Base-by-base conservation (phyloP, 2,888 invertebrate species). In the Cephus pulcher region DNA sequence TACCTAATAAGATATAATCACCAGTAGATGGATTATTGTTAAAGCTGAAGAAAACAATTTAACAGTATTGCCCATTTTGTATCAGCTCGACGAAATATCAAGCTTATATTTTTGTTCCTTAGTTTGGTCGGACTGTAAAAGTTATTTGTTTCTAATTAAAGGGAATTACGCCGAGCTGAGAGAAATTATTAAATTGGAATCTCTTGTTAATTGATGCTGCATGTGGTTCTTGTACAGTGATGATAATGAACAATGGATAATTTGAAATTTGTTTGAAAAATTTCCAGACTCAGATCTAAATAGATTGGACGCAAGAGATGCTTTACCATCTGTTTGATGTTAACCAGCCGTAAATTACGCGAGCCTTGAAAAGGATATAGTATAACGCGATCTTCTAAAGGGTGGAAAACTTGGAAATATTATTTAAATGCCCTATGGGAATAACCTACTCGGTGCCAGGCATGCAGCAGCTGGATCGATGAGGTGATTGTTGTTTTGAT, bases 391-490 rank as follows among this genome's bases (percentile, higher is more conserved):
- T 71, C 3, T 71, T 34, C 32, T 30, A 9, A 15, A 32, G 71
- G 23, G 9, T 56, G 56, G 56, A 56, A 56, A 56, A 56, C 56
- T 56, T 56, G 56, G 23, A 56, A 56, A 23, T 81, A 82, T 84
- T 81, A 81, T 73, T 77, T 82, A 75, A 23, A 76, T 76, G 75
- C 69, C 34, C 73, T 69, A 75, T 73, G 71, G 69, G 34, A 73
- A 78, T 74, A 81, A 88, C 87, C 87, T 89, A 90, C 86, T 90
- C 89, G 76, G 88, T 81, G 79, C 84, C 85, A 69, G 91, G 88
- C 90, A 91, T 90, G 83, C 91, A 91, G 82, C 91, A 91, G 82
- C 89, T 91, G 34, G 90, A 88, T 80, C 91, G 90, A 78, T 91
- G 89, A 30, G 89, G 84, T 34, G 88, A 90, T 79, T 90, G 90